A percentile compares a stretch with the other conserved stretches of the same genome.
Conservation (phyloP, 1,140 invertebrate genomes). For the Capitella teleta region DNA sequence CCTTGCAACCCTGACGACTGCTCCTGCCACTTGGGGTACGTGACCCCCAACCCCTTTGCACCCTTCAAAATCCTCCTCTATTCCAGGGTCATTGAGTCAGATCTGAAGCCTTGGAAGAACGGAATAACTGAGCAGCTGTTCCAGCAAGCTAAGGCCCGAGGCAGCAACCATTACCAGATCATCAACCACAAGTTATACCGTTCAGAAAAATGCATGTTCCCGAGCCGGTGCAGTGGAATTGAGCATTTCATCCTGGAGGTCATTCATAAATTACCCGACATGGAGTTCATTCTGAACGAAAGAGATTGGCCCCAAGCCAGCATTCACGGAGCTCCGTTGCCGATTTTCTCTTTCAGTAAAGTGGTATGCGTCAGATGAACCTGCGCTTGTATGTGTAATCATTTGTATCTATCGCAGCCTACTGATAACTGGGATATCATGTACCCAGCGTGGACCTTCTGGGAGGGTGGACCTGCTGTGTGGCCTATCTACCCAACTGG, state of each 20-base stretch:
- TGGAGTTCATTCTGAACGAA: constrained; percentile 80
- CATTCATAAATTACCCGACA: constrained; percentile 59
- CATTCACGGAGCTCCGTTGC: constrained; percentile 53
- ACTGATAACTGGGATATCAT: no score
- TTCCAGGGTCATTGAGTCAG: constrained; percentile 1
- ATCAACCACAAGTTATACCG: constrained; percentile 69
- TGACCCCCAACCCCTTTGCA: neutral
- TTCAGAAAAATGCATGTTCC: constrained; percentile 62
- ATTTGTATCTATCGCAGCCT: no score
- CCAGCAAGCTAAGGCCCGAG: constrained; percentile 6
- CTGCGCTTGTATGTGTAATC: no score
- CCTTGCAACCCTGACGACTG: neutral
- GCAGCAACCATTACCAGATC: constrained; percentile 60
- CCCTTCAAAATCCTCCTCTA: neutral
- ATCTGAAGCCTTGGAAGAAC: neutral
- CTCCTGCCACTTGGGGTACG: constrained; percentile 2
- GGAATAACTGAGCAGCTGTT: constrained; percentile 8
- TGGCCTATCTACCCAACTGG: constrained; percentile 53
- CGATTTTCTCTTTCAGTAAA: constrained; percentile 92
- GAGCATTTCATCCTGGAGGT: constrained; percentile 69
- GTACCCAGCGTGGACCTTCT: constrained; percentile 96
- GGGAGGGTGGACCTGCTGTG: constrained; percentile 93
- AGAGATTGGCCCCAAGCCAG: constrained; percentile 83
- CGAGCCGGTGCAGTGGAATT: constrained; percentile 68
- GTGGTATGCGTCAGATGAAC: no score